Conservation (phyloP, 1,140 invertebrate species). For the Pseudobourletiella spinata region DNA sequence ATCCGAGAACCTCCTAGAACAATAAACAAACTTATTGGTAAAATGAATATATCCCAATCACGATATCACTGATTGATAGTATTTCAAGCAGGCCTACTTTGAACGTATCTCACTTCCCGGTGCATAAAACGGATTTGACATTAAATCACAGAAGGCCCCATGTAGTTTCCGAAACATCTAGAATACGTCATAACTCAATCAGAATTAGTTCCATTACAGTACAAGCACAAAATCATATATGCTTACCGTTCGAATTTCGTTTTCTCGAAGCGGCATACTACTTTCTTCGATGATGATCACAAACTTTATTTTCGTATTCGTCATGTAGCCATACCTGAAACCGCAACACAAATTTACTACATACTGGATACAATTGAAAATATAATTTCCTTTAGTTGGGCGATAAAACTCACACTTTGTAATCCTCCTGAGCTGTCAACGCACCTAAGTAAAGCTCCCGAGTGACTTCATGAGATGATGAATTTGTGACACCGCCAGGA, state of each 20-base stretch:
- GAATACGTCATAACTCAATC: slow-evolving; percentile 38
- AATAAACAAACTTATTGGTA: no score
- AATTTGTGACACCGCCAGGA: not conserved
- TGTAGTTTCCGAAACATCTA: slow-evolving; percentile 86
- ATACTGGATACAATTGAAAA: no score
- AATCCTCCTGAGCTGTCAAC: slow-evolving; percentile 89
- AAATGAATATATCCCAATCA: no score
- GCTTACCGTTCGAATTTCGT: slow-evolving; percentile 81
- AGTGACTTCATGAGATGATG: slow-evolving; percentile 47
- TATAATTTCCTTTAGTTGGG: no score
- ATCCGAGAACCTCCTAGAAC: slow-evolving; percentile 3
- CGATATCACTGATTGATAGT: no score
- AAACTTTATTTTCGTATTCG: slow-evolving; percentile 94
- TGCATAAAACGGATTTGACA: slow-evolving; percentile 91
- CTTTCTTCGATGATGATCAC: slow-evolving; percentile 87
- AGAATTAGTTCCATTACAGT: slow-evolving; percentile 8
- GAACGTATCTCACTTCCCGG: slow-evolving; percentile 74
- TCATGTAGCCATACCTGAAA: slow-evolving; percentile 87
- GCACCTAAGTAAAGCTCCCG: slow-evolving; percentile 84
- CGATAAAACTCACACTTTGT: slow-evolving; percentile 95
- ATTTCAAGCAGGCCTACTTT: no score
- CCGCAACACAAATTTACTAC: no score
- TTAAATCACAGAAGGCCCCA: slow-evolving; percentile 77
- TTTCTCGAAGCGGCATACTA: slow-evolving; percentile 77
- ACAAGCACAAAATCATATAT: not conserved